Evolutionary conservation across 2,113 vertebrate genomes (phyloP).

Genomic region (Plectropomus leopardus): DNA sequence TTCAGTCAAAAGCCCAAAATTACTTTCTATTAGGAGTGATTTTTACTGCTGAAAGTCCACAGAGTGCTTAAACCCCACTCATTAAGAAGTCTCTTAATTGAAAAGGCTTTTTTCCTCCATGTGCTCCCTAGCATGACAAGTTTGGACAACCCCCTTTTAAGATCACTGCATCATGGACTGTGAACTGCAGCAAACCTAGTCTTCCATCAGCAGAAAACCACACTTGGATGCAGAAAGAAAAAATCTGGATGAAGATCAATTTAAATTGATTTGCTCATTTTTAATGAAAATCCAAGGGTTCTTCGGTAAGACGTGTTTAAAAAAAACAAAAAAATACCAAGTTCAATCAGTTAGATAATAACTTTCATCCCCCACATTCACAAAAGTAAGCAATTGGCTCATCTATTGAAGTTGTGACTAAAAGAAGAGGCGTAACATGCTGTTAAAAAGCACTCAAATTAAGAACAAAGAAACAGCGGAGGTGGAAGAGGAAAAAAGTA

Average conservation of each 20-base stretch:
- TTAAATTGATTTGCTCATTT: background rate
- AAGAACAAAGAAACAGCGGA: constrained; percentile 23
- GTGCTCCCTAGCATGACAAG: background rate
- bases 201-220: background rate
- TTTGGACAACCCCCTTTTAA: background rate
- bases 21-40: background rate
- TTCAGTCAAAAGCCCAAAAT: background rate
- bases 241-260: background rate
- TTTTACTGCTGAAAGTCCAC: background rate
- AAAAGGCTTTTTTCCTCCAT: constrained; percentile 3
- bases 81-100: background rate
- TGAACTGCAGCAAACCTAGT: constrained; percentile 1
- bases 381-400: background rate
- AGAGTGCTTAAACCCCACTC: background rate
- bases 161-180: background rate
- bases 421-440: constrained; percentile 17
- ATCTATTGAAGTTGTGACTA: background rate
- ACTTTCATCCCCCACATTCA: constrained; percentile 2
- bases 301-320: background rate
- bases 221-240: background rate
- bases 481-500: background rate
- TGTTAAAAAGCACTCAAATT: constrained; percentile 19
- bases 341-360: background rate
- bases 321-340: too few species aligned
- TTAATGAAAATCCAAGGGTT: background rate